Conservation (phyloP, 2,888 invertebrate genomes). For the Meiosimyza decipiens region DNA sequence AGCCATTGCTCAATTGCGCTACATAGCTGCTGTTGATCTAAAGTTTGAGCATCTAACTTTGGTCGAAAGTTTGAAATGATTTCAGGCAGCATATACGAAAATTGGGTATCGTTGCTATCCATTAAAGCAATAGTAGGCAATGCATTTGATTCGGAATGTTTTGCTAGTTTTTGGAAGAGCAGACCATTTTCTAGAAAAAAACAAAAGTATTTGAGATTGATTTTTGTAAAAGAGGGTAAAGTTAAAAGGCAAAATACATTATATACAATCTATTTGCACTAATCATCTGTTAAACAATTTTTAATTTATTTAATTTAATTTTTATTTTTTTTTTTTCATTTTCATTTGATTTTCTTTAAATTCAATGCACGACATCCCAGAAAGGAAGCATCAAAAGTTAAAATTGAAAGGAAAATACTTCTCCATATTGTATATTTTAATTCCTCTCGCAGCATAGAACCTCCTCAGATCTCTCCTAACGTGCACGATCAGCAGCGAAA, state of each 20-base stretch:
- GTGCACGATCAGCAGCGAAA: no score
- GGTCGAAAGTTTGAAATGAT: constrained; percentile 67
- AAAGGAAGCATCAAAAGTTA: no score
- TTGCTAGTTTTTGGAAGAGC: constrained; percentile 68
- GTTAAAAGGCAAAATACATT: neutral
- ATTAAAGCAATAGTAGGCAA: constrained; percentile 71
- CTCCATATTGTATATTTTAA: no score
- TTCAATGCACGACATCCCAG: no score
- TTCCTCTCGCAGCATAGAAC: no score
- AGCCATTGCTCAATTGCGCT: constrained; percentile 74
- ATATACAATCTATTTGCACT: neutral
- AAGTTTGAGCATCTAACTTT: constrained; percentile 52
- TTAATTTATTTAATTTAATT: no score
- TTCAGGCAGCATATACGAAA: constrained; percentile 72
- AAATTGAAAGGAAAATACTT: no score
- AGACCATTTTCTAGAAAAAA: constrained; percentile 66
- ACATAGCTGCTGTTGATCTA: constrained; percentile 62
- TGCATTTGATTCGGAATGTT: constrained; percentile 61
- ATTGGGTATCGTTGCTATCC: constrained; percentile 70
- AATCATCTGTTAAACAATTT: no score
- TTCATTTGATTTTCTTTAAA: no score
- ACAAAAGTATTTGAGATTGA: neutral
- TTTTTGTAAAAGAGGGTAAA: neutral
- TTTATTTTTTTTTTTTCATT: no score
- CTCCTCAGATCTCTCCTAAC: no score